Percentiles rank a stretch among this genome's conserved stretches.
Evolutionary conservation across 2,113 vertebrate genomes (phyloP).

Genomic region (Dasyprocta punctata): DNA sequence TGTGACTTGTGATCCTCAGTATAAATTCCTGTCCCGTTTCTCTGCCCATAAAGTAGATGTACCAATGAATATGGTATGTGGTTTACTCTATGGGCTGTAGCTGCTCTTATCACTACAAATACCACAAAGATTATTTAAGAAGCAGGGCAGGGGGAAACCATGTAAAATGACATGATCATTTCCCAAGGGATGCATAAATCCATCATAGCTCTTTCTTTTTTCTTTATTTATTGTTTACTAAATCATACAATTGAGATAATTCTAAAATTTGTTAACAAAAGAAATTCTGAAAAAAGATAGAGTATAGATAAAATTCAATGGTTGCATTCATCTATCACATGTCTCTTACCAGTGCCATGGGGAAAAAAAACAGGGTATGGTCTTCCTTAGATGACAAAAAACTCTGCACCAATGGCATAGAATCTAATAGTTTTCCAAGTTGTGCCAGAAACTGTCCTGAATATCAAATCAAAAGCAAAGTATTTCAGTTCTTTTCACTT

Average conservation of each 20-base stretch:
- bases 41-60: not conserved
- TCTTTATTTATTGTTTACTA: not conserved
- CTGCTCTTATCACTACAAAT: not conserved
- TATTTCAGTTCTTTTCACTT: slow-evolving; percentile 17
- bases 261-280: not conserved
- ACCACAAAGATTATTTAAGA: not conserved
- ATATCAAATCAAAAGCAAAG: not conserved
- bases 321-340: not conserved
- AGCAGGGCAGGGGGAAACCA: not conserved
- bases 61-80: not conserved
- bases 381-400: not conserved
- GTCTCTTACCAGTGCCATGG: too few relatives aligned
- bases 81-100: not conserved
- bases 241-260: not conserved
- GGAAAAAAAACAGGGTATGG: not conserved
- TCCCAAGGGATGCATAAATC: not conserved
- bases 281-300: not conserved
- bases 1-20: not conserved
- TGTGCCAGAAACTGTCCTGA: not conserved
- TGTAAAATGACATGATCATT: fast-evolving
- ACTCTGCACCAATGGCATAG: not conserved
- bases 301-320: not conserved
- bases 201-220: not conserved
- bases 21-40: not conserved
- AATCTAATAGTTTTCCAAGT: not conserved